Evolutionary conservation across 1,140 invertebrate species (phyloP), one percentile per base, ranked within the genome.

Genomic region (Frieseomelitta varia): DNA sequence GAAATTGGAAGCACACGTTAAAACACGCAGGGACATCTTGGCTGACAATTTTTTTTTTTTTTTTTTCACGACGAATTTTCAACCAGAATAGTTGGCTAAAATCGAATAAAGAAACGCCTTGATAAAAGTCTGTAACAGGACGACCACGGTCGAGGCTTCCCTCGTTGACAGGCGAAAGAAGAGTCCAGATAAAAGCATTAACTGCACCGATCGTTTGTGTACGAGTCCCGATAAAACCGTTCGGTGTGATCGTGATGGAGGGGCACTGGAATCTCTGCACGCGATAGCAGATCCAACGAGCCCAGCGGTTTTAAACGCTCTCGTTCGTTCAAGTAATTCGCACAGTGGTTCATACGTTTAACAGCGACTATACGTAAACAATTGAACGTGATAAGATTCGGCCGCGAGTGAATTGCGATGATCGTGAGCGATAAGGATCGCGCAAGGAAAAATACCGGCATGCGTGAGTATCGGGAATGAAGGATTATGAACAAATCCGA

Each of bases 401-500:
- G 30, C 27, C 47, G 14, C 53, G 17, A 77, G 34, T 19, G n/a
- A 56, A 65, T 72, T 63, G 81, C 56, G 55, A 84, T 79, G 81
- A 71, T 84, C 56, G 67, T 61, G 56, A 79, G 67, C 56, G 30
- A 56, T 24, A 84, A 65, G 39, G 75, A 83, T 82, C 74, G 74
- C 27, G 74, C 21, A 30, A 34, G 73, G 81, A 78, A 79, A 55
- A 68, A 15, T 71, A 39, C 21, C 53, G 67, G 69, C 84, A 51
- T 53, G 75, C 71, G 75, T 67, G 74, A 78, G 68, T 61, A 87
- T 68, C 4, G 11, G 56, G 56, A 19, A 58, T 4, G 3, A 30
- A 58, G 34, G 58, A n/a, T 21, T 47, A n/a, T 0, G 4, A 47
- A 1, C 15, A 27, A 4, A 12, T 34, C 21, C 27, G 0, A 11